These are phyloP conservation scores for Rhea americana DNA, from an alignment of 2,113 vertebrate species.

Conservation along the genomic window DNA sequence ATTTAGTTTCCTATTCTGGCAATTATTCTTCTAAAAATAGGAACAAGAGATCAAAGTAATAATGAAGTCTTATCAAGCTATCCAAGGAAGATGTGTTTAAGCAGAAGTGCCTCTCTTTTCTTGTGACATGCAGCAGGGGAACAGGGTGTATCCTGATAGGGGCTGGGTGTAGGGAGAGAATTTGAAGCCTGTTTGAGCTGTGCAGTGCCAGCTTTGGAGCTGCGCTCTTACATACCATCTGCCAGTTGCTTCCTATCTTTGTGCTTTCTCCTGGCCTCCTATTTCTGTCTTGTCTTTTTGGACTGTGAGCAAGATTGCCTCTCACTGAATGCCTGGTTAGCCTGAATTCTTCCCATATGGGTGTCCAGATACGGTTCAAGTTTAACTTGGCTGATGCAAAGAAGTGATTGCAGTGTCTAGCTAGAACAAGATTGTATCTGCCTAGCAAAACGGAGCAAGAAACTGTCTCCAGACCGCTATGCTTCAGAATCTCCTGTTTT, in stretches of 20 bases:
- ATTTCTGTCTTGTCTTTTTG: background rate
- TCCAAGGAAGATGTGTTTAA: background rate
- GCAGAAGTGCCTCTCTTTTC: background rate
- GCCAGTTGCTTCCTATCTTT: rapidly evolving
- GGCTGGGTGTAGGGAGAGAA: background rate
- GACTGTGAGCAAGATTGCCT: background rate
- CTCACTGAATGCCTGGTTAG: rapidly evolving
- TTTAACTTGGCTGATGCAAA: background rate
- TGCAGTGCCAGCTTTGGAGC: background rate
- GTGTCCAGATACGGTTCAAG: background rate
- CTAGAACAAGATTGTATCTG: background rate
- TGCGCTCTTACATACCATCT: background rate
- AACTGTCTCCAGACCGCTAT: background rate
- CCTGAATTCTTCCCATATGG: background rate
- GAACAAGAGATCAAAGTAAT: background rate
- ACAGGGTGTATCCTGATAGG: background rate
- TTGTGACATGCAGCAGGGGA: background rate
- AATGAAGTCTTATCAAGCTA: background rate
- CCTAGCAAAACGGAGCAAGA: rapidly evolving
- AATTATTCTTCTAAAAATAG: background rate
- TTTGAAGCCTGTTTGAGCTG: background rate
- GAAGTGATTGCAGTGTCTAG: background rate
- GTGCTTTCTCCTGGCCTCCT: background rate
- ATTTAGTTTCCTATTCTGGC: background rate
- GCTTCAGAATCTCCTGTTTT: background rate